Conservation (phyloP, 2,113 vertebrate genomes). For the Pogona vitticeps region DNA sequence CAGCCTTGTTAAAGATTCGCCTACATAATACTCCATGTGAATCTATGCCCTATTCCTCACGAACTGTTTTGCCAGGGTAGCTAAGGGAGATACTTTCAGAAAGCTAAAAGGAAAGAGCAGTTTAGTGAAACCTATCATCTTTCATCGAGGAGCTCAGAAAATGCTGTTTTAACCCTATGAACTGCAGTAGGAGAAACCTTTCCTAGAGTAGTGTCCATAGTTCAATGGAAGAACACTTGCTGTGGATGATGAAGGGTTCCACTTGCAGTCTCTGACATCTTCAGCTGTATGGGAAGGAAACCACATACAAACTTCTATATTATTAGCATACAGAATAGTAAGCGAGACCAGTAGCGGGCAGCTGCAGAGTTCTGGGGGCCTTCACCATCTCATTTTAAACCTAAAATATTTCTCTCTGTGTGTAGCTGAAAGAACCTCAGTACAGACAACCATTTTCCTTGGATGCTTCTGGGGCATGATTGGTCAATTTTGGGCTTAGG, state of each 20-base stretch:
- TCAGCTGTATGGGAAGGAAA: not conserved
- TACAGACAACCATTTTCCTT: too few relatives aligned
- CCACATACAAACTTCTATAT: too few relatives aligned
- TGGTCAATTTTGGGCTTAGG: too few relatives aligned
- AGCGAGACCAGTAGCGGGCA: too few relatives aligned
- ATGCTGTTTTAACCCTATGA: not conserved
- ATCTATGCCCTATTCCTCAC: not conserved
- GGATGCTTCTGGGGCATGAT: too few relatives aligned
- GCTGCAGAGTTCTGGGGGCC: too few relatives aligned
- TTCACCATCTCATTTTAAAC: too few relatives aligned
- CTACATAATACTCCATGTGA: too few relatives aligned
- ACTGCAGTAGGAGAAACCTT: not conserved
- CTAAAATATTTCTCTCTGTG: too few relatives aligned
- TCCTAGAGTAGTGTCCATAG: not conserved
- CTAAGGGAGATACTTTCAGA: not conserved
- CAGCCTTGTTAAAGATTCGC: not conserved
- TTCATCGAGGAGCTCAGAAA: not conserved
- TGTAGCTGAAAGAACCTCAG: too few relatives aligned
- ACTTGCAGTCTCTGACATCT: not conserved
- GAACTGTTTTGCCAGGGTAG: not conserved
- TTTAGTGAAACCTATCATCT: not conserved
- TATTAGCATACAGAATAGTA: too few relatives aligned
- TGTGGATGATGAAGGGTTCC: not conserved
- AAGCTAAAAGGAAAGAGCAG: not conserved
- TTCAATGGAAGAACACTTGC: not conserved